Percentiles rank a stretch among this genome's conserved stretches.
Conservation (phyloP, 2,888 invertebrate genomes). For the Morinoia aosen region DNA sequence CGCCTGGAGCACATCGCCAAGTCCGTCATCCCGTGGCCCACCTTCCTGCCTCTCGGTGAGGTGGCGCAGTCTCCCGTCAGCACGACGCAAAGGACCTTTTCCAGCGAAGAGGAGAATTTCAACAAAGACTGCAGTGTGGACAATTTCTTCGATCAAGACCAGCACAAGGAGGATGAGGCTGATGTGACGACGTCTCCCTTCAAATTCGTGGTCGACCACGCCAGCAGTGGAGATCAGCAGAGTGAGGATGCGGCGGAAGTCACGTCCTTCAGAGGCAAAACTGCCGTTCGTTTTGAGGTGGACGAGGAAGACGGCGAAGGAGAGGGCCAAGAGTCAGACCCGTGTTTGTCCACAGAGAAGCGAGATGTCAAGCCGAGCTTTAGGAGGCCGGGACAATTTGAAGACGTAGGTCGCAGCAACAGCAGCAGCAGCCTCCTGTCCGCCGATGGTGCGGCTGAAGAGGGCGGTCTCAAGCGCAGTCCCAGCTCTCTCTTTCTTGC, state of each 20-base stretch:
- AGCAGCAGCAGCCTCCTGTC: constrained; percentile 60
- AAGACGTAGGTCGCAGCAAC: constrained; percentile 23
- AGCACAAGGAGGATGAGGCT: background rate
- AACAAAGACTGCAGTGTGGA: constrained; percentile 44
- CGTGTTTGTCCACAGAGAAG: background rate
- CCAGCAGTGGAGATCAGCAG: constrained; percentile 24
- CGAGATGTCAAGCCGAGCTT: background rate
- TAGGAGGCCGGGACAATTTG: background rate
- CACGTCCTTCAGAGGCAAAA: background rate
- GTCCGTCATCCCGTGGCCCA: constrained; percentile 65
- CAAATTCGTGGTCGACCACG: constrained; percentile 54
- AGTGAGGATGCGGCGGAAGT: background rate
- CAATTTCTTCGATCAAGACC: constrained; percentile 58
- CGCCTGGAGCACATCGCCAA: constrained; percentile 67
- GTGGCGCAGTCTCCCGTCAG: background rate
- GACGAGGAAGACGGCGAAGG: background rate
- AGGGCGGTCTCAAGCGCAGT: constrained; percentile 59
- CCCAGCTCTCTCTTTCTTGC: constrained; percentile 65
- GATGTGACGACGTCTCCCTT: background rate
- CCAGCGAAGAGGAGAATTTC: constrained; percentile 36
- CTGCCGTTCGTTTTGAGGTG: constrained; percentile 3
- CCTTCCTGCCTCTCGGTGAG: constrained; percentile 44
- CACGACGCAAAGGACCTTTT: constrained; percentile 23
- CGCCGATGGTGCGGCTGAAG: constrained; percentile 33
- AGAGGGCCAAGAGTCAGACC: constrained; percentile 43